Conservation (phyloP, 2,113 vertebrate genomes). For the Cromileptes altivelis region DNA sequence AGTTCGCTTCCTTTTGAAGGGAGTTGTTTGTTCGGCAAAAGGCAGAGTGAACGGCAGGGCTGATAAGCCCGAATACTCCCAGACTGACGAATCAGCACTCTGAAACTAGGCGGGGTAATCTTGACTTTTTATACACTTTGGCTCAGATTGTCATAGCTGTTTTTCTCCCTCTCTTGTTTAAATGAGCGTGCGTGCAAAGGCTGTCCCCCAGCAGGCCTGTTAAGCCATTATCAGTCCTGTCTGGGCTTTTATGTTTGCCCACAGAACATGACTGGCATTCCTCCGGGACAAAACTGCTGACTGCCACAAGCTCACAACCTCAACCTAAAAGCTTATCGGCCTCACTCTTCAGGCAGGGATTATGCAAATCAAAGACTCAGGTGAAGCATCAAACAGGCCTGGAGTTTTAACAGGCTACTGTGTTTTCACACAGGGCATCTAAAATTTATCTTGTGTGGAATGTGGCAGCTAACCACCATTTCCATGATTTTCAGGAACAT, state of each 20-base stretch:
- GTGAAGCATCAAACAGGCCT: conserved; percentile 50
- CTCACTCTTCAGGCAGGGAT: conserved; percentile 52
- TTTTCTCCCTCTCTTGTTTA: conserved; percentile 42
- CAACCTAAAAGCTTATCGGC: conserved; percentile 67
- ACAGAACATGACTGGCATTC: conserved; percentile 38
- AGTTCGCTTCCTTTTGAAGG: background rate
- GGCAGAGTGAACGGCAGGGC: conserved; percentile 7
- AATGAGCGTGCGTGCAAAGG: conserved; percentile 43
- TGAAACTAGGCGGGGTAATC: conserved; percentile 37
- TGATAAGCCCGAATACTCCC: conserved; percentile 37
- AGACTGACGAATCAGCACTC: conserved; percentile 60
- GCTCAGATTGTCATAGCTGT: conserved; percentile 29
- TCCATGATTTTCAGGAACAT: background rate
- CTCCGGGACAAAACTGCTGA: conserved; percentile 69
- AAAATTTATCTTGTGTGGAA: conserved; percentile 8
- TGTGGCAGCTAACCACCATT: background rate
- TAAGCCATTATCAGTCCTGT: conserved; percentile 67
- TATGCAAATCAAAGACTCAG: conserved; percentile 67
- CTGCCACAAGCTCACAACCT: conserved; percentile 57
- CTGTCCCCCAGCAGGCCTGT: conserved; percentile 43
- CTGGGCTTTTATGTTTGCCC: conserved; percentile 68
- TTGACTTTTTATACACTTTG: conserved; percentile 52
- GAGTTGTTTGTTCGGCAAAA: conserved; percentile 56
- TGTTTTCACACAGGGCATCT: conserved; percentile 3
- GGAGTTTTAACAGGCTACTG: conserved; percentile 23